These are phyloP conservation scores for Diglossa cyanea DNA, from an alignment of 2,797 vertebrate species.

Conservation along the genomic window DNA sequence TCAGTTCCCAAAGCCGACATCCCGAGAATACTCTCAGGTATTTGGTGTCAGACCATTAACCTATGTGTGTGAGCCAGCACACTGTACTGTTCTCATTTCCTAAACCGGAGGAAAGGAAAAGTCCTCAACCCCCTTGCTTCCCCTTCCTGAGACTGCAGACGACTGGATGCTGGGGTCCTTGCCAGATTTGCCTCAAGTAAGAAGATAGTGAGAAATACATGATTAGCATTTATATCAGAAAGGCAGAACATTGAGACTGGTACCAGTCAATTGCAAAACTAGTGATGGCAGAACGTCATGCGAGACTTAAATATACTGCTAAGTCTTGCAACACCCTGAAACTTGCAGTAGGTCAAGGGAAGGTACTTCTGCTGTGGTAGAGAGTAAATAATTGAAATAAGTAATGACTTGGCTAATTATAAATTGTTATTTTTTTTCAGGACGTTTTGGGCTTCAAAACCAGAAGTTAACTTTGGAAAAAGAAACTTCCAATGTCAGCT, in stretches of 20 bases:
- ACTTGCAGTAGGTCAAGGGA: neutral
- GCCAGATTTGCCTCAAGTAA: neutral
- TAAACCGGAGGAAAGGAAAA: neutral
- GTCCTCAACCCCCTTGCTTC: neutral
- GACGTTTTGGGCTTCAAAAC: neutral
- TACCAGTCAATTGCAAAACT: neutral
- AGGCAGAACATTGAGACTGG: neutral
- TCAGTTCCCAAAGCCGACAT: constrained; percentile 6
- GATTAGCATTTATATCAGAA: constrained; percentile 30
- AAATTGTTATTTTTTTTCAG: neutral
- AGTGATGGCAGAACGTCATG: neutral
- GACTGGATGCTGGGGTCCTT: neutral
- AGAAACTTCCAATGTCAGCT: neutral
- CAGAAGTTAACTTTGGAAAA: neutral
- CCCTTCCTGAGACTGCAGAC: neutral
- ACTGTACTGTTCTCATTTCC: neutral
- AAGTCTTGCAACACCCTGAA: neutral
- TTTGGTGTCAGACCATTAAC: constrained; percentile 50
- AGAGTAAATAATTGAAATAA: neutral
- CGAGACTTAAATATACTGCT: neutral
- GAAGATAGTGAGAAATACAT: neutral
- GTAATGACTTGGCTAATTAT: neutral
- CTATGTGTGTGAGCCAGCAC: neutral
- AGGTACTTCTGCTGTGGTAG: neutral
- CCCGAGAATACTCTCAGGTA: neutral